A percentile compares a stretch with the other conserved stretches of the same genome.
These are phyloP conservation scores for human DNA, from an alignment of 2,113 vertebrate species.

Conservation along the genomic window DNA sequence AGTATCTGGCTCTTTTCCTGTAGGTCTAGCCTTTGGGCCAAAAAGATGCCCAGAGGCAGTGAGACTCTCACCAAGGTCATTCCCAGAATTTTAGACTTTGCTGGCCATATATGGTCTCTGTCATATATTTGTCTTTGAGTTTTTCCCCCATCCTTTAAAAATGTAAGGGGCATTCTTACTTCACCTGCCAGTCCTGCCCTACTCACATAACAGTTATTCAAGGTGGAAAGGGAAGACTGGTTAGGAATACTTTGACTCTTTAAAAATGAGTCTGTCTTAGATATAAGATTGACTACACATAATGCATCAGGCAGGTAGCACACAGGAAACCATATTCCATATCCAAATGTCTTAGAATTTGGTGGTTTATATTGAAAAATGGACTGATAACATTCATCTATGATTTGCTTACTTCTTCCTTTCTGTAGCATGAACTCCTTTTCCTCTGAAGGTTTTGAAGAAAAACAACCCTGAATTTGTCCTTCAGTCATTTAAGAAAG, in stretches of 20 bases:
- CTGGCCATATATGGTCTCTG: not conserved
- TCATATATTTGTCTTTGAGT: not conserved
- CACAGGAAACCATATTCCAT: not conserved
- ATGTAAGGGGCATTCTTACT: not conserved
- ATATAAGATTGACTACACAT: not conserved
- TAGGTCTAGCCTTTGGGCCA: no score
- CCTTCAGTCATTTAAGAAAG: not conserved
- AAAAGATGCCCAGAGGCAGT: no score
- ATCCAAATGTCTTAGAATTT: not conserved
- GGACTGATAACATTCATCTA: not conserved
- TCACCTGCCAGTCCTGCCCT: not conserved
- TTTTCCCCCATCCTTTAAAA: not conserved
- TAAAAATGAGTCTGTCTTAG: not conserved
- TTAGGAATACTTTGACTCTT: not conserved
- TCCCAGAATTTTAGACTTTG: not conserved
- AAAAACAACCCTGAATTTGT: not conserved
- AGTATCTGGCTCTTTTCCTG: not conserved
- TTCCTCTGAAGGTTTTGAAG: not conserved
- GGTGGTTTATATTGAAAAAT: not conserved
- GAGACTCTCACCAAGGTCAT: no score
- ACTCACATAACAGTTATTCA: not conserved
- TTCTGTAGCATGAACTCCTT: not conserved
- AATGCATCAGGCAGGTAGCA: not conserved
- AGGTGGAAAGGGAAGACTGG: not conserved
- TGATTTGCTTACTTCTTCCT: not conserved